A percentile compares a stretch with the other conserved stretches of the same genome.
These are phyloP conservation scores for Eugnorisma glareosa DNA, from an alignment of 2,888 invertebrate species.

Conservation along the genomic window DNA sequence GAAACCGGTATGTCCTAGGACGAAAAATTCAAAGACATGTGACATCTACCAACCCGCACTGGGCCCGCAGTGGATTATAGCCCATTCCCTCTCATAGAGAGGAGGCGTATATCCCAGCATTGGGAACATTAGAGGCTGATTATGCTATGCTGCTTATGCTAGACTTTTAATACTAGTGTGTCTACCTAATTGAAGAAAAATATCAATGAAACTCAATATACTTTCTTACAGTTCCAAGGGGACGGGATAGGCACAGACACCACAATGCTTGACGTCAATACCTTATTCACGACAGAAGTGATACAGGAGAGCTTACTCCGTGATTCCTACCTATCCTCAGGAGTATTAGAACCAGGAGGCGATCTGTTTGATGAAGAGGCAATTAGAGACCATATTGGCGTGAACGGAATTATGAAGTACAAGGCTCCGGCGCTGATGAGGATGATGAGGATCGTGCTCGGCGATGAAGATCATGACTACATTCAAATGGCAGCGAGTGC, in stretches of 20 bases:
- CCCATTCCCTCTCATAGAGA: too few relatives aligned
- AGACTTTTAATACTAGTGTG: not conserved
- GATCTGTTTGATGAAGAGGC: conserved; percentile 74
- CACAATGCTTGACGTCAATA: conserved; percentile 77
- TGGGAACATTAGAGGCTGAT: too few relatives aligned
- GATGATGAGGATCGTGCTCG: conserved; percentile 78
- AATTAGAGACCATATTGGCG: conserved; percentile 73
- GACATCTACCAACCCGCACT: too few relatives aligned
- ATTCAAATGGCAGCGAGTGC: conserved; percentile 74
- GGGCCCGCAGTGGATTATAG: too few relatives aligned
- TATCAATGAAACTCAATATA: not conserved
- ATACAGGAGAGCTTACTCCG: conserved; percentile 83
- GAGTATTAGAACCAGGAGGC: conserved; percentile 69
- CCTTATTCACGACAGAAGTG: conserved; percentile 82
- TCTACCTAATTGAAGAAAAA: not conserved
- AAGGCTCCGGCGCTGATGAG: conserved; percentile 83
- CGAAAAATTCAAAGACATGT: too few relatives aligned
- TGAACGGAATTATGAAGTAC: conserved; percentile 76
- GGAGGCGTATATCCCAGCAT: too few relatives aligned
- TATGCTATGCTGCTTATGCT: too few relatives aligned
- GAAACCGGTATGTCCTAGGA: too few relatives aligned
- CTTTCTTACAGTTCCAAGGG: conserved; percentile 76
- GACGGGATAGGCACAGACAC: conserved; percentile 65
- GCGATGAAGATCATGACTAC: conserved; percentile 73
- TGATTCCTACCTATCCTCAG: conserved; percentile 74